Percentiles rank a stretch among this genome's conserved stretches.
Conservation (phyloP, 2,113 vertebrate genomes). For the Heptranchias perlo region DNA sequence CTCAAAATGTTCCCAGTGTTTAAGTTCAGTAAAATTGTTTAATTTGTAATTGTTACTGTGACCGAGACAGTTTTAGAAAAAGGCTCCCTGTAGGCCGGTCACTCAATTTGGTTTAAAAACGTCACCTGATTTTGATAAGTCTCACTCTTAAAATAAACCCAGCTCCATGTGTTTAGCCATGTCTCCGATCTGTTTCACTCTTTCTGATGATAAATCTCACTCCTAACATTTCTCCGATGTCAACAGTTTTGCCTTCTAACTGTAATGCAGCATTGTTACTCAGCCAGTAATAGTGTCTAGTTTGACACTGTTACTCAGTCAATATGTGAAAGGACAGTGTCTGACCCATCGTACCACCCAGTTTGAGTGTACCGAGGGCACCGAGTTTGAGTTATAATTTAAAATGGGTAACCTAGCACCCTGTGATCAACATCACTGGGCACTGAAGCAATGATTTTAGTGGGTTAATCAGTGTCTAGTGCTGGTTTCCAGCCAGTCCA, state of each 20-base stretch:
- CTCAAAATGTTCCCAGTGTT: neutral
- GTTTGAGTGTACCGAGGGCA: no score
- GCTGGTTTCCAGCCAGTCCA: no score
- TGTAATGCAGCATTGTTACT: neutral
- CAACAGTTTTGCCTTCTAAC: neutral
- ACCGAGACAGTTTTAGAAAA: neutral
- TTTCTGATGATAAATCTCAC: neutral
- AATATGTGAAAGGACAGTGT: neutral
- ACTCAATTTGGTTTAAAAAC: neutral
- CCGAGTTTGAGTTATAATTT: neutral
- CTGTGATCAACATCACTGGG: neutral
- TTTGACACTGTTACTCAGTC: neutral
- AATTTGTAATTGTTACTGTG: neutral
- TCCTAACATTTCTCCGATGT: neutral
- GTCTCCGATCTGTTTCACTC: neutral
- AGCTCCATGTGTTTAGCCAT: neutral
- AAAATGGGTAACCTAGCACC: neutral
- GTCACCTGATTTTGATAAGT: neutral
- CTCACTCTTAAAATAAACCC: neutral
- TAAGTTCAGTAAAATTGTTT: neutral
- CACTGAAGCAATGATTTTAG: neutral
- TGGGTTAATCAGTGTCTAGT: neutral
- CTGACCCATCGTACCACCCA: no score
- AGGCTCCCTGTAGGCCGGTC: no score
- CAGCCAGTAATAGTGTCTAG: neutral